phyloP scores from a whole-genome alignment of 2,888 invertebrate species.

The Phortica okadai region DNA sequence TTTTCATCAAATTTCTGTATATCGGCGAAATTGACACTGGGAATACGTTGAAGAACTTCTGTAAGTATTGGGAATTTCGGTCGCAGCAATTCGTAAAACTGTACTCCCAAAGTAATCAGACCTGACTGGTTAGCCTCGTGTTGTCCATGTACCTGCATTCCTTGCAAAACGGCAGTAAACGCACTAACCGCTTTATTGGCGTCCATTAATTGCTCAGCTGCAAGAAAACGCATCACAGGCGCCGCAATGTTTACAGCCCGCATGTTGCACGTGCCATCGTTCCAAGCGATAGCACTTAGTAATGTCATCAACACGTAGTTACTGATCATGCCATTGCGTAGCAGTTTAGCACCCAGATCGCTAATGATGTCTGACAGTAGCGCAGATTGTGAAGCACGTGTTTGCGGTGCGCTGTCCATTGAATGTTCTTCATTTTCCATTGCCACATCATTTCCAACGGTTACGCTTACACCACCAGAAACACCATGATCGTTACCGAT shows the following conservation, averaged over 20 bases:
- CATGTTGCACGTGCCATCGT: conserved; percentile 88
- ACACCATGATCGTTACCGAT: conserved; percentile 71
- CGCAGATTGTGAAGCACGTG: conserved; percentile 76
- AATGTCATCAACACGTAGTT: conserved; percentile 82
- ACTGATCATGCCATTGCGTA: conserved; percentile 82
- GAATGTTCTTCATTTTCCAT: conserved; percentile 84
- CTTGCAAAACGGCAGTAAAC: conserved; percentile 86
- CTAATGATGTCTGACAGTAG: conserved; percentile 85
- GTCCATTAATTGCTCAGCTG: conserved; percentile 81
- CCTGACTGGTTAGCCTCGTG: conserved; percentile 92
- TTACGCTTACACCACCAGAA: conserved; percentile 44
- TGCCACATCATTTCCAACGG: conserved; percentile 67
- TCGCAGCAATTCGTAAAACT: conserved; percentile 89
- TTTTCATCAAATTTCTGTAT: conserved; percentile 92
- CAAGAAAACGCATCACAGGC: conserved; percentile 83
- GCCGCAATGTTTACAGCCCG: conserved; percentile 87
- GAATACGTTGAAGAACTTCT: conserved; percentile 86
- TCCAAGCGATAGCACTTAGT: conserved; percentile 86
- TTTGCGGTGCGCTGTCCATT: conserved; percentile 82
- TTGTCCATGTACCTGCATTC: conserved; percentile 91
- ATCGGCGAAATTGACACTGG: conserved; percentile 87
- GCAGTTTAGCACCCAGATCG: conserved; percentile 86
- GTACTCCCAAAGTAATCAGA: conserved; percentile 87
- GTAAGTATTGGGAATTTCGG: conserved; percentile 84
- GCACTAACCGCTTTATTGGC: conserved; percentile 84